Conservation (phyloP, 2,888 invertebrate species). For the Drosophila quinaria region DNA sequence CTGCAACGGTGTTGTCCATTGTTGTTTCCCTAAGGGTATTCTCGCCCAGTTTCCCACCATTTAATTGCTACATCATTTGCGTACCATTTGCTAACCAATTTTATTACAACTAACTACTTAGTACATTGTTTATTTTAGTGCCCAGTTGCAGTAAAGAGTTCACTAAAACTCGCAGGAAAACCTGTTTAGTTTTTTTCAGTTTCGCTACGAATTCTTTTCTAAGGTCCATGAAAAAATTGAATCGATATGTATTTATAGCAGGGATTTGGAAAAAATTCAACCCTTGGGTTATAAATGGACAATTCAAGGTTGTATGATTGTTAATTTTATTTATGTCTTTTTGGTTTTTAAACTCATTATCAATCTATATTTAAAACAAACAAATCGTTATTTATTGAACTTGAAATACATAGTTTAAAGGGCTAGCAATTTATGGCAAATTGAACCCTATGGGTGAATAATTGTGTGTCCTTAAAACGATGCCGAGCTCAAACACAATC, state of each 20-base stretch:
- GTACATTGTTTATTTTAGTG: neutral
- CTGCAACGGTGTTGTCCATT: conserved; percentile 24
- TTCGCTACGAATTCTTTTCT: neutral
- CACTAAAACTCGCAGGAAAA: neutral
- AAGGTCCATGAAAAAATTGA: neutral
- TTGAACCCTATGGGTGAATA: no score
- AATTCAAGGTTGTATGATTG: neutral
- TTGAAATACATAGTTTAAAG: neutral
- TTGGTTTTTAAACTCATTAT: neutral
- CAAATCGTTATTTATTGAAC: neutral
- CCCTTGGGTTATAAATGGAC: neutral
- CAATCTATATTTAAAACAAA: neutral
- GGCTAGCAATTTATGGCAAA: neutral
- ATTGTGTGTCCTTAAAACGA: no score
- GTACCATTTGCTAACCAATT: conserved; percentile 11
- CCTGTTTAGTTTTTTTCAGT: neutral
- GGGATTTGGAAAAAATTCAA: neutral
- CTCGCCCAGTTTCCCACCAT: conserved; percentile 22
- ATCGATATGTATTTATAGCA: neutral
- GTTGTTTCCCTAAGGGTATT: neutral
- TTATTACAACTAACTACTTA: conserved; percentile 1
- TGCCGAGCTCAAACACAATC: no score
- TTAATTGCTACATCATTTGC: conserved; percentile 39
- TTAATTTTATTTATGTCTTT: neutral
- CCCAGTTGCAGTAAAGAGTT: neutral